Percentiles rank a stretch among this genome's conserved stretches.
Evolutionary conservation across 2,113 vertebrate species (phyloP).

Genomic region (Dasyornis broadbenti): DNA sequence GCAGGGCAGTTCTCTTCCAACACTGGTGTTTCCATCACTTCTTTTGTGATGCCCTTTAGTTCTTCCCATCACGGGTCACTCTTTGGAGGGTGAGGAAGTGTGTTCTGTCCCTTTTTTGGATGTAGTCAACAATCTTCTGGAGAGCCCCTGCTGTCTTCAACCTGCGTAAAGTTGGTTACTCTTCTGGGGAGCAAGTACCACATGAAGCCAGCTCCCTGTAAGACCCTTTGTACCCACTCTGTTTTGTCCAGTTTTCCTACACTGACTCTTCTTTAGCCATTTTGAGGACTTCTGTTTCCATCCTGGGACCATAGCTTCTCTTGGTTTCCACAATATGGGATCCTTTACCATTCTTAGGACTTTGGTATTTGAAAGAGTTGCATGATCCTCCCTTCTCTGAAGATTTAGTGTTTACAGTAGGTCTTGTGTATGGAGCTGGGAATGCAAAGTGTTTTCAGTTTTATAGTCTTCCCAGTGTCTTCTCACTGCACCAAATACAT

Average conservation of each 20-base stretch:
- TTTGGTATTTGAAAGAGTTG: neutral
- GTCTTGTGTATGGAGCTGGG: neutral
- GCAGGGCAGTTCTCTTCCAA: neutral
- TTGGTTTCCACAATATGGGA: neutral
- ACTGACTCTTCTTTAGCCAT: neutral
- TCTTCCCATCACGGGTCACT: neutral
- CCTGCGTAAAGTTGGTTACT: accelerated
- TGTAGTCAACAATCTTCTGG: neutral
- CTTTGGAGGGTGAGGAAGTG: neutral
- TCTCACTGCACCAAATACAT: neutral
- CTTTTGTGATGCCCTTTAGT: neutral
- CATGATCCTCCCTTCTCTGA: neutral
- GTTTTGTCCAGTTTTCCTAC: neutral
- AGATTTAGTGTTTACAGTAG: neutral
- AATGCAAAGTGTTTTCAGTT: neutral
- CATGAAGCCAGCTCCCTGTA: neutral
- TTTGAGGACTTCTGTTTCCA: neutral
- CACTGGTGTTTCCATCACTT: neutral
- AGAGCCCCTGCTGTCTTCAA: neutral
- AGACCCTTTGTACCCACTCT: neutral
- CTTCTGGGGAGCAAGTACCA: neutral
- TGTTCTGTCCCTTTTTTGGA: neutral
- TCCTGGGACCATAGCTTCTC: neutral
- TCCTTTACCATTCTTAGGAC: neutral
- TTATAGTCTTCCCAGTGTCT: neutral